Conservation (phyloP, 2,888 invertebrate genomes). For the Elmis aenea region DNA sequence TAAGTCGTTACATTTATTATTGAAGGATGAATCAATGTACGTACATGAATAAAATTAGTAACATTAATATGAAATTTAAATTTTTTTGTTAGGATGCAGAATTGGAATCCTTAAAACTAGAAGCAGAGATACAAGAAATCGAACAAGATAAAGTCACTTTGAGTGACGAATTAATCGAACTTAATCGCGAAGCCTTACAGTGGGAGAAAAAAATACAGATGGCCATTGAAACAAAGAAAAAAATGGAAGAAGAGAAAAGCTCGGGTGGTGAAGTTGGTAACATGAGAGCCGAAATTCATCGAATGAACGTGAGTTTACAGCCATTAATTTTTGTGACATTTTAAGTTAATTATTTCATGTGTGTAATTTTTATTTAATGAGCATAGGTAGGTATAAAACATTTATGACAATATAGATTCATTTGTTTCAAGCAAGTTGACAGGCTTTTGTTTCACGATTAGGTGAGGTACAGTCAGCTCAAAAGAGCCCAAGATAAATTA, state of each 20-base stretch:
- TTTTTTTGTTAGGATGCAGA: constrained; percentile 61
- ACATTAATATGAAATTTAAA: too few species aligned
- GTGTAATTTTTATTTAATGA: too few species aligned
- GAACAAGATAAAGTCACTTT: constrained; percentile 62
- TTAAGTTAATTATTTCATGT: too few species aligned
- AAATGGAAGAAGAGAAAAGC: constrained; percentile 60
- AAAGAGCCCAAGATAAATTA: constrained; percentile 55
- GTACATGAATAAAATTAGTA: too few species aligned
- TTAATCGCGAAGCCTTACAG: constrained; percentile 64
- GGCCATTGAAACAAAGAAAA: constrained; percentile 66
- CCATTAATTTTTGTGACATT: too few species aligned
- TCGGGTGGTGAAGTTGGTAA: constrained; percentile 65
- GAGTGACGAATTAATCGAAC: constrained; percentile 58
- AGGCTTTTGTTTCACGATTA: constrained; percentile 19
- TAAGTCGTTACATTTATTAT: constrained; percentile 25
- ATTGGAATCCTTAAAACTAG: constrained; percentile 59
- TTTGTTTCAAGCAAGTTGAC: background rate
- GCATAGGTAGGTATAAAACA: too few species aligned
- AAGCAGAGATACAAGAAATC: constrained; percentile 62
- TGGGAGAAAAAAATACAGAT: constrained; percentile 79
- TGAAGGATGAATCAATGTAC: too few species aligned
- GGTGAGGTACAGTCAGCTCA: constrained; percentile 49
- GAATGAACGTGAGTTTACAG: constrained; percentile 72
- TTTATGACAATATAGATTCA: too few species aligned
- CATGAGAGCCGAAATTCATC: constrained; percentile 77